These are phyloP conservation scores for Drosophila nasuta DNA, from an alignment of 1,140 invertebrate genomes.

Conservation along the genomic window DNA sequence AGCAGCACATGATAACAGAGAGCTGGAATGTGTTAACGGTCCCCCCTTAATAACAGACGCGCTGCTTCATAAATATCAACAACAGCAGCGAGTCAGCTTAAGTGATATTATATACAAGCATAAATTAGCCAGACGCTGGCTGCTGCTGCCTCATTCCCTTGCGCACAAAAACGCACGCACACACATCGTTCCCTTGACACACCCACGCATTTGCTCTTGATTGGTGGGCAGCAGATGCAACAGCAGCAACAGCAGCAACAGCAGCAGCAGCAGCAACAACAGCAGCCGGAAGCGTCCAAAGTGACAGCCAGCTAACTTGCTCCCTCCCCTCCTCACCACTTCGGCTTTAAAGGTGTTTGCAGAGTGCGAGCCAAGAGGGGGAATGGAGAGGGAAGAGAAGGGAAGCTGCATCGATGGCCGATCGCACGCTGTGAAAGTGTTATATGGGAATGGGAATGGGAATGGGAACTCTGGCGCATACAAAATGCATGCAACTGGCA, in stretches of 20 bases:
- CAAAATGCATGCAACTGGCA: slow-evolving; percentile 44
- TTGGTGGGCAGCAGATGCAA: slow-evolving; percentile 77
- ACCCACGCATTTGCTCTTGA: slow-evolving; percentile 53
- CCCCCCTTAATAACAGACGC: neutral
- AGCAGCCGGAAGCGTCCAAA: slow-evolving; percentile 38
- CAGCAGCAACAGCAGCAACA: slow-evolving; percentile 23
- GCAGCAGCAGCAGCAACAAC: slow-evolving; percentile 33
- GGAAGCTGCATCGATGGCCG: slow-evolving; percentile 37
- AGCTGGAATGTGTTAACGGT: no score
- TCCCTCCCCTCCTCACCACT: neutral
- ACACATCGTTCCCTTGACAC: slow-evolving; percentile 15
- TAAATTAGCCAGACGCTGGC: slow-evolving; percentile 39
- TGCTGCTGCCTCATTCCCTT: neutral
- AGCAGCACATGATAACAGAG: neutral
- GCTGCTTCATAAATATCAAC: slow-evolving; percentile 1
- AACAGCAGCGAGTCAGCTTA: slow-evolving; percentile 30
- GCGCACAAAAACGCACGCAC: slow-evolving; percentile 4
- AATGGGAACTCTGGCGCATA: slow-evolving; percentile 38
- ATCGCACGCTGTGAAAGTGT: slow-evolving; percentile 56
- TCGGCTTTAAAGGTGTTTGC: neutral
- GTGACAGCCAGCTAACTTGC: slow-evolving; percentile 37
- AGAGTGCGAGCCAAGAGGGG: neutral
- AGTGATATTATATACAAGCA: slow-evolving; percentile 59
- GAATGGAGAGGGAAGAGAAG: neutral
- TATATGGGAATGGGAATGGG: slow-evolving; percentile 61